Percentiles rank a stretch among this genome's conserved stretches.
phyloP scores from a whole-genome alignment of 2,888 invertebrate species.

The Caenorhabditis plicata region DNA sequence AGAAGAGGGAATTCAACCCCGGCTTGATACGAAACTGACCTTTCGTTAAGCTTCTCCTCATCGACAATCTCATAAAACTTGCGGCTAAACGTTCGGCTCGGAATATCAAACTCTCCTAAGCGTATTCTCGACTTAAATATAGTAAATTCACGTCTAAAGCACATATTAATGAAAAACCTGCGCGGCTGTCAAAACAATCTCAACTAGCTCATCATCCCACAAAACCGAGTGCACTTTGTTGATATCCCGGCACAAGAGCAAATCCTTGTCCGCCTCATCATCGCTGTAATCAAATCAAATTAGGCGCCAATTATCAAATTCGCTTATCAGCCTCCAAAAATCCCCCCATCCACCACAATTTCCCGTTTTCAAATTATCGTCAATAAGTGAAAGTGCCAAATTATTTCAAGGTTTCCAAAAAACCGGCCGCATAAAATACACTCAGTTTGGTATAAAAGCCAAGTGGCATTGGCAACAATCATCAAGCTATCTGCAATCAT shows the following conservation, averaged over 20 bases:
- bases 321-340: too few species aligned
- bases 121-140: slow-evolving; percentile 22
- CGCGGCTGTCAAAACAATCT: slow-evolving; percentile 16
- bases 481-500: too few species aligned
- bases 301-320: too few species aligned
- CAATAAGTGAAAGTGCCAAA: too few species aligned
- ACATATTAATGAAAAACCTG: too few species aligned
- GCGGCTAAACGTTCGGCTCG: slow-evolving; percentile 13
- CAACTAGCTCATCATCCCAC: slow-evolving; percentile 24
- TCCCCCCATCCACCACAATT: too few species aligned
- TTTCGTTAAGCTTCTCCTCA: neutral
- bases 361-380: too few species aligned
- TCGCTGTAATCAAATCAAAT: slow-evolving; percentile 31
- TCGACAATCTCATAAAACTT: neutral
- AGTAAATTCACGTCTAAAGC: too few species aligned
- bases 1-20: neutral
- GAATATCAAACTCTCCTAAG: slow-evolving; percentile 21
- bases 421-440: neutral
- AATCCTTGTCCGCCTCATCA: slow-evolving; percentile 12
- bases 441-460: too few species aligned
- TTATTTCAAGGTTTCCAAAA: too few species aligned
- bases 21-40: neutral
- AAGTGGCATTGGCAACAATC: too few species aligned
- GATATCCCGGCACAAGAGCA: slow-evolving; percentile 22
- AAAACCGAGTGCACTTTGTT: slow-evolving; percentile 13